Base-by-base conservation (phyloP, 2,113 vertebrate species). In the Callospermophilus lateralis region DNA sequence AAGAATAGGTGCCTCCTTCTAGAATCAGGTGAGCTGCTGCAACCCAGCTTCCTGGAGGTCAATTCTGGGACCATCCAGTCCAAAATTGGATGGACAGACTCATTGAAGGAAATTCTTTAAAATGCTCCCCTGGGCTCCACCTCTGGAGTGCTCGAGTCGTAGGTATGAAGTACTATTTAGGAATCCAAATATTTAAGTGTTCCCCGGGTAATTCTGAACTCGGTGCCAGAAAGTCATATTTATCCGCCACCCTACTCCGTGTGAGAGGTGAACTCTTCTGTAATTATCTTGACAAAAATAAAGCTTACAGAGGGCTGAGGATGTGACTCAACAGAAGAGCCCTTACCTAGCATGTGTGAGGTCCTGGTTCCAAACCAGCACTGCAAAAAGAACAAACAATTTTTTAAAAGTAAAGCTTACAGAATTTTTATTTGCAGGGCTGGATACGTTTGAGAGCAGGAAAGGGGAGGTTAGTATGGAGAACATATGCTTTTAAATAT, bases 241-340 rank as follows among this genome's bases (percentile, higher is more conserved):
- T 58, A 51, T 2, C 20, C 37, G 5, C 34, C 34, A 22, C 16
- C 26, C 9, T 77, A n/a, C 39, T 83, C 28, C 17, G 45, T 37
- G 39, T 30, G 61, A 86, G 51, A 94, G 34, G 55, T 6, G 58
- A 80, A 22, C 6, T 32, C 4, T 79, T 72, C 55, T 58, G 55
- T 58, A 37, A 48, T 53, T 72, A 51, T 84, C 63, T 77, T 94
- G 28, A 48, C 13, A 96, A 90, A 86, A 39, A 90, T 12, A 80
- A 58, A 58, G 55, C 55, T 58, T 58, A 24, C 7, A 58, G 55
- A 58, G 55, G 6, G 55, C 55, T 24, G 6, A 20, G 55, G 55
- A 8, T 24, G 55, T 24, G 22, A 7, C 20, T 58, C 55, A 58
- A 7, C 55, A 58, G 55, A 58, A 58, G 55, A 55, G 55, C 55